phyloP scores from a whole-genome alignment of 2,797 vertebrate species.

The Gymnodraco acuticeps region DNA sequence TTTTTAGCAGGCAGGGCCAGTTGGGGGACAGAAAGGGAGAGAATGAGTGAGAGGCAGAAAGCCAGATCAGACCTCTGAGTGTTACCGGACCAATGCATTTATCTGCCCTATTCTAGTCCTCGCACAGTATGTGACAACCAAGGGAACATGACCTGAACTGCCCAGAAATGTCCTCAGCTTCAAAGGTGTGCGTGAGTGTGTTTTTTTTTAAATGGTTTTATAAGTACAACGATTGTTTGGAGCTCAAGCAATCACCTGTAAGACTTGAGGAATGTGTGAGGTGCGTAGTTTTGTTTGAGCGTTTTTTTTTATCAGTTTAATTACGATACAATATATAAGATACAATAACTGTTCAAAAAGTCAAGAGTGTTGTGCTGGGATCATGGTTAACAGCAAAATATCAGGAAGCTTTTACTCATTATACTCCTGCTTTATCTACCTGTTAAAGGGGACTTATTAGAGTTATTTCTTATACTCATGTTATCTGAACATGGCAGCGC shows the following conservation, averaged over 20 bases:
- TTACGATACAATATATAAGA: too few relatives aligned
- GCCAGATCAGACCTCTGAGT: constrained; percentile 42
- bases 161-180: constrained; percentile 7
- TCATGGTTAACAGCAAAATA: constrained; percentile 2
- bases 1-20: constrained; percentile 71
- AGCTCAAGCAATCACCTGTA: neutral
- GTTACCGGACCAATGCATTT: constrained; percentile 24
- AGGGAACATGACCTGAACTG: constrained; percentile 34
- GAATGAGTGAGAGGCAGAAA: constrained; percentile 59
- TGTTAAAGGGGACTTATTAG: neutral
- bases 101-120: constrained; percentile 18
- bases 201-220: neutral
- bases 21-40: constrained; percentile 68
- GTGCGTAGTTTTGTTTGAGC: constrained; percentile 1
- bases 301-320: neutral
- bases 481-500: too few relatives aligned
- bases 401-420: neutral
- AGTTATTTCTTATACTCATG: too few relatives aligned
- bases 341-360: neutral
- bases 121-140: constrained; percentile 37
- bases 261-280: neutral
- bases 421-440: neutral
- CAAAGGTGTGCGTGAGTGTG: constrained; percentile 48
- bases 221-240: neutral
- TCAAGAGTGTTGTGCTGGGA: neutral